Conservation (phyloP, 2,888 invertebrate species). For the Pterostichus niger region DNA sequence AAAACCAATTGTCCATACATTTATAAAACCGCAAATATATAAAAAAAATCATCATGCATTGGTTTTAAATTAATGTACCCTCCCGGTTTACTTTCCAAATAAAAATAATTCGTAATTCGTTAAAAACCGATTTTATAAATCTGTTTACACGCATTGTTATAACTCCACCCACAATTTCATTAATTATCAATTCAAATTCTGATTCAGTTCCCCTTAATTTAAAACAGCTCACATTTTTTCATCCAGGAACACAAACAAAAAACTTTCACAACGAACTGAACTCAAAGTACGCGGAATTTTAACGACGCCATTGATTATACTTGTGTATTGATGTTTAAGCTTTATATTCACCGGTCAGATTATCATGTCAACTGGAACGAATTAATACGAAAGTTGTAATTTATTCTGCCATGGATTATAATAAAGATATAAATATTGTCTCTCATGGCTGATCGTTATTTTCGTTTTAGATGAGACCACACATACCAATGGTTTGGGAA, state of each 20-base stretch:
- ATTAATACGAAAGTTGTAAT: constrained; percentile 55
- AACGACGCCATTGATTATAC: constrained; percentile 39
- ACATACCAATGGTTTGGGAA: constrained; percentile 16
- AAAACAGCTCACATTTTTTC: constrained; percentile 7
- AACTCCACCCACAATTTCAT: neutral
- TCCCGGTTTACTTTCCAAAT: no score
- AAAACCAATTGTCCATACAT: no score
- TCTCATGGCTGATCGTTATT: constrained; percentile 25
- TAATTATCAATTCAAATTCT: constrained; percentile 15
- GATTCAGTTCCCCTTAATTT: constrained; percentile 2
- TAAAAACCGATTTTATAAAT: neutral
- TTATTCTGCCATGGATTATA: constrained; percentile 44
- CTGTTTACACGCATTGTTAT: constrained; percentile 1
- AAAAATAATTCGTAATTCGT: neutral
- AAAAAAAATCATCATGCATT: no score
- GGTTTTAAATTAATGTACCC: no score
- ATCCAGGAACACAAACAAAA: constrained; percentile 31
- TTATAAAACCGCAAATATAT: no score
- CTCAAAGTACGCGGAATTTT: constrained; percentile 19
- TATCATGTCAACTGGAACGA: constrained; percentile 52
- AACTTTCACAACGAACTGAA: constrained; percentile 1
- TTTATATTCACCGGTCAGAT: constrained; percentile 39
- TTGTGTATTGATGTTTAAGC: constrained; percentile 32
- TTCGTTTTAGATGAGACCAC: constrained; percentile 1
- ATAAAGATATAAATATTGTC: constrained; percentile 48